Evolutionary conservation across 2,888 invertebrate genomes (phyloP).

Genomic region (Koerneria pararmatus): DNA sequence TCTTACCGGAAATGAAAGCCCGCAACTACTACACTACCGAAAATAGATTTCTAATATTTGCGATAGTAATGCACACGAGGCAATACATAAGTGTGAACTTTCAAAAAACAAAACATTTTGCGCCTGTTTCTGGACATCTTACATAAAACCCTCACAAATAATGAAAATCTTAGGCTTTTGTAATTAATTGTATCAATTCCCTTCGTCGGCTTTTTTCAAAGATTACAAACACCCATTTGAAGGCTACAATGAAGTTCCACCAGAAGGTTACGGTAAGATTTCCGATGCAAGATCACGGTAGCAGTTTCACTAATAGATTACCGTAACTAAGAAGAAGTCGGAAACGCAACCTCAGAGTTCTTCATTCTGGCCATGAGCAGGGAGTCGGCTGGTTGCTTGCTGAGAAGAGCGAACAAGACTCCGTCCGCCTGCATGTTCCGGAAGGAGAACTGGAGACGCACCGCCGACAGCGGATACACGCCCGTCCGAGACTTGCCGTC

Average conservation of each 20-base stretch:
- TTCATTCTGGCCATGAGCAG: constrained; percentile 23
- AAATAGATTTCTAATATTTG: too few relatives aligned
- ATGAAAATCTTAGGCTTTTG: not conserved
- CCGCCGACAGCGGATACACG: constrained; percentile 11
- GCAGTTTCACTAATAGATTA: not conserved
- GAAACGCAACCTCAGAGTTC: constrained; percentile 22
- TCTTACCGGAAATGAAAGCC: too few relatives aligned
- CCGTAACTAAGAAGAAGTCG: not conserved
- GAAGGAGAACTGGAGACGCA: constrained; percentile 12
- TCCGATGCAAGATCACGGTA: not conserved
- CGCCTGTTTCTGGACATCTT: too few relatives aligned
- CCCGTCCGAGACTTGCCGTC: constrained; percentile 6
- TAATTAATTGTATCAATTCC: not conserved
- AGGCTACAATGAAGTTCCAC: not conserved
- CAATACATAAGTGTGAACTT: too few relatives aligned
- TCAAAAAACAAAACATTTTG: too few relatives aligned
- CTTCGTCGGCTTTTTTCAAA: not conserved
- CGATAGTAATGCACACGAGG: too few relatives aligned
- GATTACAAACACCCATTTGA: not conserved
- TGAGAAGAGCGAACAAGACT: constrained; percentile 17
- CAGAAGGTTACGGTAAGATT: not conserved
- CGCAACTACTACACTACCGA: too few relatives aligned
- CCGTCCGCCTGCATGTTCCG: constrained; percentile 23
- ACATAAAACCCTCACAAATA: too few relatives aligned
- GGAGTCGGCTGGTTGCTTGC: constrained; percentile 7